phyloP scores from a whole-genome alignment of 2,113 vertebrate species.

The Notothenia coriiceps region DNA sequence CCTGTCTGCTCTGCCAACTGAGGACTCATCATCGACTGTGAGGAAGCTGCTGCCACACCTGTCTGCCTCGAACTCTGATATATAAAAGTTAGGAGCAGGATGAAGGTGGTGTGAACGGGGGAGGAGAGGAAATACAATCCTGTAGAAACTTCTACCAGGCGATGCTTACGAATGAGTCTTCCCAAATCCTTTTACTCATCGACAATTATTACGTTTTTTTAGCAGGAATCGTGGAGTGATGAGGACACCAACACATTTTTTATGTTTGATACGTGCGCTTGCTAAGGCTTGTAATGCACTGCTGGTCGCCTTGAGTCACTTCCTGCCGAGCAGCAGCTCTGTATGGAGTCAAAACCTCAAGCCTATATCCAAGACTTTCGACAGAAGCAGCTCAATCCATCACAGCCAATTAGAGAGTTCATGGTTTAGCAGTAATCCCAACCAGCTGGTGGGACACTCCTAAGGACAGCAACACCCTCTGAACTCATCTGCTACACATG shows the following conservation, averaged over 20 bases:
- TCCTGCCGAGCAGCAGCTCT: slow-evolving; percentile 37
- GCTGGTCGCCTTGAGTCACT: slow-evolving; percentile 44
- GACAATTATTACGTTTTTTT: slow-evolving; percentile 25
- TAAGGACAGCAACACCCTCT: slow-evolving; percentile 41
- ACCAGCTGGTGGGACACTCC: slow-evolving; percentile 62
- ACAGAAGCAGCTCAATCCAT: slow-evolving; percentile 72
- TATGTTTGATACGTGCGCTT: slow-evolving; percentile 30
- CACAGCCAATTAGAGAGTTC: slow-evolving; percentile 70
- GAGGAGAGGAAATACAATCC: slow-evolving; percentile 20
- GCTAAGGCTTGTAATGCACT: slow-evolving; percentile 22
- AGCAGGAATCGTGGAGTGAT: slow-evolving; percentile 2
- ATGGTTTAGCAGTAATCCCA: slow-evolving; percentile 61
- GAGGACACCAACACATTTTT: slow-evolving; percentile 6
- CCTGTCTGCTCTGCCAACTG: neutral
- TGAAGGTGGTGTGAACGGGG: slow-evolving; percentile 17
- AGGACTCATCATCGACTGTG: neutral
- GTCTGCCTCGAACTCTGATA: slow-evolving; percentile 26
- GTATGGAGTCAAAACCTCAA: slow-evolving; percentile 54
- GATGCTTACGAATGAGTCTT: neutral
- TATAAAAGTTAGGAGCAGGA: slow-evolving; percentile 11
- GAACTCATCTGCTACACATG: slow-evolving; percentile 25
- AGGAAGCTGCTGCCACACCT: slow-evolving; percentile 31
- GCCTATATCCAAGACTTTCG: slow-evolving; percentile 33
- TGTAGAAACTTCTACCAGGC: neutral
- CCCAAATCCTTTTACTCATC: neutral